Base-by-base conservation (phyloP, 1,140 invertebrate species). In the Adelges cooleyi region DNA sequence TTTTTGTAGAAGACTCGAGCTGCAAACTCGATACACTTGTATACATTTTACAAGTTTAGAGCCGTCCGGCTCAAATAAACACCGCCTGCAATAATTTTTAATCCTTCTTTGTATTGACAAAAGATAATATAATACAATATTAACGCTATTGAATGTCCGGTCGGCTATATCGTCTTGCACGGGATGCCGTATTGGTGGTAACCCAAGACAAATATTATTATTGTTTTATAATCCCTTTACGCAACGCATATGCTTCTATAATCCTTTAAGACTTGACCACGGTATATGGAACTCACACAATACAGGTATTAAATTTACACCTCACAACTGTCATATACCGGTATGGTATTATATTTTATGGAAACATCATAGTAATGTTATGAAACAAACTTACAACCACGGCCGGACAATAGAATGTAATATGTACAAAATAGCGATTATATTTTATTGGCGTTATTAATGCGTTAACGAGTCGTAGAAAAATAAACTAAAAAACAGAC, bases 31-130 rank as follows among this genome's bases (percentile, higher is more conserved):
- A 59, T 59, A 59, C 54, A 4, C 23, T 59, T 42, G 44, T 42
- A 40, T n/a, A n/a, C n/a, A 11, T 33, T 11, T 33, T 33, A 33
- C 5, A 33, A 33, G 29, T 59, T 17, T 59, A 29, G 11, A 5
- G 42, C 44, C 38, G 40, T 59, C 54, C 54, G 54, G 54, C 40
- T 44, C 29, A 6, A 33, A 33, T 33, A 33, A 5, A 11, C 11
- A 33, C 5, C 40, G 23, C 20, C 8, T 23, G 1, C 36, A 33
- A 33, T 33, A 33, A n/a, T 54, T 29, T 44, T 54, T 59, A 59
- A 59, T 59, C 40, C 54, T 18, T 46, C 54, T 59, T 29, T 59
- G 54, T 59, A 59, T 59, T 59, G 54, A 59, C 54, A 59, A 59
- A 59, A 59, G 23, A 59, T 36, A n/a, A n/a, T n/a, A n/a, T n/a